Evolutionary conservation across 2,888 invertebrate genomes (phyloP).

Genomic region (Amorpha juglandis): DNA sequence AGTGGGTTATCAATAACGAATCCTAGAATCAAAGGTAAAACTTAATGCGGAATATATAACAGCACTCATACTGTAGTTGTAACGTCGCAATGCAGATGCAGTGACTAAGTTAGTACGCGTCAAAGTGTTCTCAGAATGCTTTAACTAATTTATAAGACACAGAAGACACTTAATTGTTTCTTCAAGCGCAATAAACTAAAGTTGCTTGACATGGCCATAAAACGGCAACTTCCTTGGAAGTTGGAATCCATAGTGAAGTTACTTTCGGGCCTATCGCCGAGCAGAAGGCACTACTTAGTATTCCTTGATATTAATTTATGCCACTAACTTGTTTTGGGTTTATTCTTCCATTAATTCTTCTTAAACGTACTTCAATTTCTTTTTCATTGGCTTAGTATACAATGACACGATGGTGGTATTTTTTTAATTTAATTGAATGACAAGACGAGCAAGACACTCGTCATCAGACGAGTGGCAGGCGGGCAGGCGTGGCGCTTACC

Average conservation of each 20-base stretch:
- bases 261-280: slow-evolving; percentile 1
- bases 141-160: slow-evolving; percentile 29
- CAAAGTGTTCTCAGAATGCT: slow-evolving; percentile 13
- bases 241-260: not conserved
- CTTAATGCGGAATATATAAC: not conserved
- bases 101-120: not conserved
- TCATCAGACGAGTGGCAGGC: too few species aligned
- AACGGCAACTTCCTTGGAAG: slow-evolving; percentile 25
- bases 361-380: too few species aligned
- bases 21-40: not conserved
- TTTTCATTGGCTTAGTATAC: too few species aligned
- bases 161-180: slow-evolving; percentile 33
- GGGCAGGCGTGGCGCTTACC: too few species aligned
- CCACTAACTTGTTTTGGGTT: slow-evolving; percentile 2
- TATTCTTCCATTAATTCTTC: not conserved
- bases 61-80: not conserved
- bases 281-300: slow-evolving; percentile 10
- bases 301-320: slow-evolving; percentile 16
- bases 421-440: too few species aligned
- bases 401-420: too few species aligned
- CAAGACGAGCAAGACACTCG: too few species aligned
- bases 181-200: slow-evolving; percentile 30
- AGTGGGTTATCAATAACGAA: too few species aligned
- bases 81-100: slow-evolving; percentile 24
- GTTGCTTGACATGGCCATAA: slow-evolving; percentile 37